Conservation (phyloP, 1,140 invertebrate species). For the Sogatella furcifera region DNA sequence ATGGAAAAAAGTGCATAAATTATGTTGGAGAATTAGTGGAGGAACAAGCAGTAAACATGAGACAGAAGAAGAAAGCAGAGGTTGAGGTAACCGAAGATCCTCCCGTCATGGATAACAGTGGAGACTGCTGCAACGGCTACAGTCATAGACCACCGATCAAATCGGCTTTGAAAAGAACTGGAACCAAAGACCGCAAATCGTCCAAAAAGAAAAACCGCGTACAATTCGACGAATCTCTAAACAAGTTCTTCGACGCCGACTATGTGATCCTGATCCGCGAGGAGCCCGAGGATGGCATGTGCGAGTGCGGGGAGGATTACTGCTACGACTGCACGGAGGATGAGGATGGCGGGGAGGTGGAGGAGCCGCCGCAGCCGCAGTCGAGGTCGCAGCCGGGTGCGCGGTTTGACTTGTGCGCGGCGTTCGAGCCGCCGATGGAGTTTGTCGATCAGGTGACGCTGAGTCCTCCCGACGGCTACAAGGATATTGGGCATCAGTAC, state of each 20-base stretch:
- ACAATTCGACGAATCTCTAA: slow-evolving; percentile 71
- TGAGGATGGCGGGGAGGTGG: slow-evolving; percentile 19
- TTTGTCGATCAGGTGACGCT: slow-evolving; percentile 65
- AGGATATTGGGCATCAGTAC: slow-evolving; percentile 40
- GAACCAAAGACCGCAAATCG: slow-evolving; percentile 27
- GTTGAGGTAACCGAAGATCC: not conserved
- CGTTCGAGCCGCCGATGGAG: slow-evolving; percentile 42
- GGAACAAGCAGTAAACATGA: slow-evolving; percentile 12
- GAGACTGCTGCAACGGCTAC: slow-evolving; percentile 5
- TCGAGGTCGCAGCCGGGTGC: slow-evolving; percentile 31
- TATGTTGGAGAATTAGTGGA: not conserved
- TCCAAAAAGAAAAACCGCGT: slow-evolving; percentile 57
- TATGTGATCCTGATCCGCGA: slow-evolving; percentile 77
- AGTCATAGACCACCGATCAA: slow-evolving; percentile 31
- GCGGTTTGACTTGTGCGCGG: slow-evolving; percentile 22
- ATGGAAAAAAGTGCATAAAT: not conserved
- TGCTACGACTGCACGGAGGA: slow-evolving; percentile 20
- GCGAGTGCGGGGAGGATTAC: slow-evolving; percentile 22
- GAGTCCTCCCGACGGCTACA: slow-evolving; percentile 76
- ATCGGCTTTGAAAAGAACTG: slow-evolving; percentile 44
- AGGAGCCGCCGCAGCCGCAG: no score
- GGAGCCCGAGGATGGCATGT: slow-evolving; percentile 64
- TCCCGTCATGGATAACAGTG: not conserved
- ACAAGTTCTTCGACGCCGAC: slow-evolving; percentile 79
- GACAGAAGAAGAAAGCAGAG: slow-evolving; percentile 19